Conservation (phyloP, 2,888 invertebrate species). For the Sepiola atlantica region DNA sequence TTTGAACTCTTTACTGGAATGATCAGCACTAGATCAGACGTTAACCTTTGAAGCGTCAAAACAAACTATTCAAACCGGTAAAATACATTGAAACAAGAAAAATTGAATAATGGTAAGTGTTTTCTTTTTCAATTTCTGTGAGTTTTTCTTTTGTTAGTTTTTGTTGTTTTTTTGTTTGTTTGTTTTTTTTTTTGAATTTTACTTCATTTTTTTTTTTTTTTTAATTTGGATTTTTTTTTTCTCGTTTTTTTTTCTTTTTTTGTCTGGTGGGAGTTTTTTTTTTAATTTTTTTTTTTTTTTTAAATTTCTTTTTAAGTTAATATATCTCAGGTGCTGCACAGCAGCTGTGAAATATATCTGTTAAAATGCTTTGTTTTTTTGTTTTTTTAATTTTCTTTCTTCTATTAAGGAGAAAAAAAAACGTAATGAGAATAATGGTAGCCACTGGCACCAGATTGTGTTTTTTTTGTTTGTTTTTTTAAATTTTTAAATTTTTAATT, state of each 20-base stretch:
- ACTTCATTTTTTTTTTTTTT: no score
- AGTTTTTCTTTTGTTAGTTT: neutral
- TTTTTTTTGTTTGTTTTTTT: neutral
- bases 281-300: neutral
- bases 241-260: neutral
- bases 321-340: constrained; percentile 20
- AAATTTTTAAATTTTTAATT: no score
- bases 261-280: neutral
- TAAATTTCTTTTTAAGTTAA: neutral
- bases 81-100: constrained; percentile 23
- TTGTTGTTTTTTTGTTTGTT: neutral
- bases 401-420: neutral
- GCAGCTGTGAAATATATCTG: constrained; percentile 21
- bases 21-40: constrained; percentile 6
- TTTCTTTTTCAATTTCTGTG: neutral
- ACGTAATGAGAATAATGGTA: neutral
- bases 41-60: neutral
- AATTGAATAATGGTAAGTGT: constrained; percentile 32
- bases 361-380: neutral
- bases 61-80: constrained; percentile 32
- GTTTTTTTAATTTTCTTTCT: neutral
- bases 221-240: no score
- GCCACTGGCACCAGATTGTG: neutral
- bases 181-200: neutral
- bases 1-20: constrained; percentile 23